These are phyloP conservation scores for Gila robusta DNA, from an alignment of 2,797 vertebrate species.

Conservation along the genomic window DNA sequence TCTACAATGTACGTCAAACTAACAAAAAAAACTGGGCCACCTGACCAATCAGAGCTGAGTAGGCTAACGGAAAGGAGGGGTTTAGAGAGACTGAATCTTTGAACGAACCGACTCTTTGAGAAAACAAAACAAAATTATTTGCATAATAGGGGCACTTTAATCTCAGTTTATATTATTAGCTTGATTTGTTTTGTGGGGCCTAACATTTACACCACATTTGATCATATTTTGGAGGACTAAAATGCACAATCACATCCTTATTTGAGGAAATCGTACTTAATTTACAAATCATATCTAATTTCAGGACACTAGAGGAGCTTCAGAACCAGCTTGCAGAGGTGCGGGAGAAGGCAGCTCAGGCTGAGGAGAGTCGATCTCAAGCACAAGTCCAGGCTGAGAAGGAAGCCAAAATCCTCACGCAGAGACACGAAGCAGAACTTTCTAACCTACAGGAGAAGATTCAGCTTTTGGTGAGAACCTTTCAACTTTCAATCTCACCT, in stretches of 20 bases:
- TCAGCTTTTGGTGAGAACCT: slow-evolving; percentile 80
- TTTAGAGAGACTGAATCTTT: neutral
- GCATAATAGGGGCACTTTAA: neutral
- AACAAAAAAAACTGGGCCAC: neutral
- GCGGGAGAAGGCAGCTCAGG: slow-evolving; percentile 79
- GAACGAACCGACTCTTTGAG: neutral
- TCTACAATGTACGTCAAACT: neutral
- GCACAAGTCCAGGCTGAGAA: slow-evolving; percentile 81
- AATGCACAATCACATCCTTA: neutral
- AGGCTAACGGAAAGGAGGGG: too few species aligned
- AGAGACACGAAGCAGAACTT: slow-evolving; percentile 80
- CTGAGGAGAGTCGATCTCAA: slow-evolving; percentile 81
- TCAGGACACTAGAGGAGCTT: slow-evolving; percentile 88
- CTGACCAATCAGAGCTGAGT: neutral
- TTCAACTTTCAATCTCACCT: neutral
- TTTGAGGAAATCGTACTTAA: neutral
- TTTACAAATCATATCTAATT: slow-evolving; percentile 39
- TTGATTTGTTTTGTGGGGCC: neutral
- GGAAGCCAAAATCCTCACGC: slow-evolving; percentile 77
- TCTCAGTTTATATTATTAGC: neutral
- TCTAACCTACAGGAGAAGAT: slow-evolving; percentile 81
- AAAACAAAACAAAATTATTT: neutral
- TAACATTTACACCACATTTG: neutral
- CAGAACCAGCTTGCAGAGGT: slow-evolving; percentile 86
- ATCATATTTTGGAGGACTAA: neutral